Percentiles rank a stretch among this genome's conserved stretches.
Evolutionary conservation across 2,797 vertebrate species (phyloP).

Genomic region (Gouania willdenowi): DNA sequence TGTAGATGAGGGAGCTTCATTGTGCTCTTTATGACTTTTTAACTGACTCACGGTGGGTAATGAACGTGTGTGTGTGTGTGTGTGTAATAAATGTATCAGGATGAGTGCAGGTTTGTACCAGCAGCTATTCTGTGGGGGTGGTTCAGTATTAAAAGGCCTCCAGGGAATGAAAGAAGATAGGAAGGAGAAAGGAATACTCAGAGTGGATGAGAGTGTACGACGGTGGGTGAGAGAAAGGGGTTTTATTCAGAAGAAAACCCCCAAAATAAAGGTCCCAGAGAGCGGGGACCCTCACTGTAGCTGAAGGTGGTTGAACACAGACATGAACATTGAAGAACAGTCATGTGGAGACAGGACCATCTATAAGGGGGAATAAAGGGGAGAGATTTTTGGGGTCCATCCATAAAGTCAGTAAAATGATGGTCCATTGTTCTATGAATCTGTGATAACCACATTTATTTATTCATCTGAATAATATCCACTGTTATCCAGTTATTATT

Average conservation of each 20-base stretch:
- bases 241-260: not conserved
- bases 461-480: no score
- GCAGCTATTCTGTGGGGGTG: slow-evolving; percentile 22
- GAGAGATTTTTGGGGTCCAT: no score
- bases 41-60: slow-evolving; percentile 41
- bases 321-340: no score
- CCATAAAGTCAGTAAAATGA: no score
- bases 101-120: slow-evolving; percentile 29
- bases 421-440: no score
- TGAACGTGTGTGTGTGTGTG: slow-evolving; percentile 5
- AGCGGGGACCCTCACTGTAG: no score
- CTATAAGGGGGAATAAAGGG: no score
- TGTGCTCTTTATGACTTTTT: slow-evolving; percentile 57
- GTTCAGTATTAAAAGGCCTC: slow-evolving; percentile 17
- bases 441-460: no score
- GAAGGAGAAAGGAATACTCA: not conserved
- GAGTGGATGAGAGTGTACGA: slow-evolving; percentile 2
- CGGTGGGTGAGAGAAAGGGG: not conserved
- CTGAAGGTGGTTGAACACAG: no score
- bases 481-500: no score
- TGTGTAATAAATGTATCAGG: slow-evolving; percentile 17
- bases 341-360: no score
- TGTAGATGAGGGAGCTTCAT: slow-evolving; percentile 49
- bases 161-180: slow-evolving; percentile 16
- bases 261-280: no score